These are phyloP conservation scores for Bothrops jararaca DNA, from an alignment of 2,113 vertebrate species.

Conservation along the genomic window DNA sequence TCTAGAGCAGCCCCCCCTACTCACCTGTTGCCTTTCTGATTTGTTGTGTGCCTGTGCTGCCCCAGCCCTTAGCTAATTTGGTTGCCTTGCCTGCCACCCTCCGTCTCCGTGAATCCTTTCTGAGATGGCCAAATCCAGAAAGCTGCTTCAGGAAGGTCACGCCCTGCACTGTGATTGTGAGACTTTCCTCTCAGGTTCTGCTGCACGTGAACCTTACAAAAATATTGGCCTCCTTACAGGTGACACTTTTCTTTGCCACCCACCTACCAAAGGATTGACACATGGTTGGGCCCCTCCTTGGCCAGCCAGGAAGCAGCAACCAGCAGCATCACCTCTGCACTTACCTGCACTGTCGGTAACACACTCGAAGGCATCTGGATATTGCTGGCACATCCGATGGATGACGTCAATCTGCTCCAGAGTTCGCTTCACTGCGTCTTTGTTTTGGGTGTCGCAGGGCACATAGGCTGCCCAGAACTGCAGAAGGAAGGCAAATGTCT, in stretches of 20 bases:
- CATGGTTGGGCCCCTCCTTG: neutral
- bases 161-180: neutral
- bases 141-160: neutral
- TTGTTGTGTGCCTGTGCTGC: neutral
- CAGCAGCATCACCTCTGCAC: neutral
- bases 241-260: neutral
- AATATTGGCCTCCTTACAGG: neutral
- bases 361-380: slow-evolving; percentile 79
- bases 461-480: slow-evolving; percentile 93
- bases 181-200: neutral
- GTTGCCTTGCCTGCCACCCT: neutral
- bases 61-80: neutral
- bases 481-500: accelerated
- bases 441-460: slow-evolving; percentile 85
- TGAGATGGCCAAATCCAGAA: neutral
- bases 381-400: slow-evolving; percentile 83
- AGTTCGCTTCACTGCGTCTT: slow-evolving; percentile 84
- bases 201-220: neutral
- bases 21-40: neutral
- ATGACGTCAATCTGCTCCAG: slow-evolving; percentile 94
- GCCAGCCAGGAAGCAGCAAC: neutral
- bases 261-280: neutral
- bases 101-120: neutral
- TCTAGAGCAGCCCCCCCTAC: neutral
- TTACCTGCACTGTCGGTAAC: slow-evolving; percentile 74